phyloP scores from a whole-genome alignment of 2,113 vertebrate genomes.

The Bagarius yarrelli region DNA sequence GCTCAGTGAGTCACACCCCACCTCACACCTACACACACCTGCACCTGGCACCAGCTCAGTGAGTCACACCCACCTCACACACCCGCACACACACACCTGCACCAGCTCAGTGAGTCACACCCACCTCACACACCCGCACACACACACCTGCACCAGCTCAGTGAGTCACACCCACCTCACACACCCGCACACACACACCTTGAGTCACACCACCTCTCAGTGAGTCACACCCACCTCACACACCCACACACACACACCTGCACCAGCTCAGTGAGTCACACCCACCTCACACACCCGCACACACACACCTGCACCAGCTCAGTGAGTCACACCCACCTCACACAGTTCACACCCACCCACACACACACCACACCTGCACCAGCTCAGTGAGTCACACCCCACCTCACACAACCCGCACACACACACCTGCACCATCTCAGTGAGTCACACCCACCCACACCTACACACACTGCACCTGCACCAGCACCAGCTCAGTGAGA shows the following conservation, averaged over 20 bases:
- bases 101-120: too few species aligned
- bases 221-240: constrained; percentile 68
- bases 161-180: constrained; percentile 77
- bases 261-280: constrained; percentile 58
- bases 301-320: constrained; percentile 77
- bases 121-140: too few species aligned
- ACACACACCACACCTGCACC: too few species aligned
- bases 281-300: constrained; percentile 72
- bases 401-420: constrained; percentile 65
- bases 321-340: constrained; percentile 72
- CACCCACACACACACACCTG: too few species aligned
- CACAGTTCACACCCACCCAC: too few species aligned
- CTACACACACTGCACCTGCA: too few species aligned
- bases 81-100: too few species aligned
- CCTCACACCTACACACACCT: constrained; percentile 69
- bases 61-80: constrained; percentile 62
- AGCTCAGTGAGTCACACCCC: constrained; percentile 54
- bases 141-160: too few species aligned
- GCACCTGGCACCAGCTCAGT: constrained; percentile 85
- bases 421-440: constrained; percentile 79
- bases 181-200: constrained; percentile 66
- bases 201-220: constrained; percentile 82
- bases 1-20: constrained; percentile 54
- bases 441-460: constrained; percentile 68
- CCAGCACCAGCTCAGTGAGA: too few species aligned